Evolutionary conservation across 1,140 invertebrate genomes (phyloP).

Genomic region (Orussus abietinus): DNA sequence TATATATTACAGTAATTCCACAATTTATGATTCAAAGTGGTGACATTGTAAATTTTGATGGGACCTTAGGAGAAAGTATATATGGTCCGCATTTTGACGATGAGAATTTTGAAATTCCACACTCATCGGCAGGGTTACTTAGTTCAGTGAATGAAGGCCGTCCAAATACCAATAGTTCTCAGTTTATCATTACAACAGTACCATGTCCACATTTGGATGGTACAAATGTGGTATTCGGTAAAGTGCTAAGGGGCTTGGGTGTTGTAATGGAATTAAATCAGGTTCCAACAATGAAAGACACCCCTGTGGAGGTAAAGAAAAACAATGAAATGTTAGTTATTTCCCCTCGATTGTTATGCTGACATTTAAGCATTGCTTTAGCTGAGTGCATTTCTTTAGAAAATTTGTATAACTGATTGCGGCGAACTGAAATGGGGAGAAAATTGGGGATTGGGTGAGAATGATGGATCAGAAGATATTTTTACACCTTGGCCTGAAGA

Average conservation of each 20-base stretch:
- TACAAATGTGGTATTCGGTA: constrained; percentile 88
- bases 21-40: constrained; percentile 84
- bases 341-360: no score
- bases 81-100: constrained; percentile 87
- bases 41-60: constrained; percentile 77
- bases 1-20: constrained; percentile 58
- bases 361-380: no score
- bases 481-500: constrained; percentile 75
- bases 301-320: constrained; percentile 55
- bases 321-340: constrained; percentile 1
- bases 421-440: constrained; percentile 64
- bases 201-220: constrained; percentile 82
- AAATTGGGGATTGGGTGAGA: constrained; percentile 65
- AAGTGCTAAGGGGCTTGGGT: constrained; percentile 68
- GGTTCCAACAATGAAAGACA: constrained; percentile 55
- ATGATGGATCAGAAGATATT: constrained; percentile 66
- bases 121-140: constrained; percentile 70
- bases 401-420: constrained; percentile 66
- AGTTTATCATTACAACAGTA: constrained; percentile 90
- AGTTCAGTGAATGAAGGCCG: constrained; percentile 88
- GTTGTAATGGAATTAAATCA: constrained; percentile 65
- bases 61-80: constrained; percentile 88
- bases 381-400: no score
- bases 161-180: constrained; percentile 85
- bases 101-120: constrained; percentile 72